These are phyloP conservation scores for Lepidurus couesii DNA, from an alignment of 1,140 invertebrate genomes.

Conservation along the genomic window DNA sequence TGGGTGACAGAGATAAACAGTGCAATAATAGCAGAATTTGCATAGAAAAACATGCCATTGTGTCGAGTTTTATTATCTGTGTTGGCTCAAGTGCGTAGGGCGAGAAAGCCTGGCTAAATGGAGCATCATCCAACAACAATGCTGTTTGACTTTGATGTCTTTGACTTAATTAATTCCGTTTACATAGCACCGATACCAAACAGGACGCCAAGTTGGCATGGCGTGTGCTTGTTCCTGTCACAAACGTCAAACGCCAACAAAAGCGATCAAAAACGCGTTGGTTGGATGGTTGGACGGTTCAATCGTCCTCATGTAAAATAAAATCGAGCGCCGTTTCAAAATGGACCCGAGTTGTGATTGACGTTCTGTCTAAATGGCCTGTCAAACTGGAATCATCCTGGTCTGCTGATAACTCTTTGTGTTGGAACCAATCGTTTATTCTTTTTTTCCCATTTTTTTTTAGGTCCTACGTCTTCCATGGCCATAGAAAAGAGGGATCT, in stretches of 20 bases:
- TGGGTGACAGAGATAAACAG: too few species aligned
- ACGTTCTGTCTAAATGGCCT: neutral
- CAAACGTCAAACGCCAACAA: neutral
- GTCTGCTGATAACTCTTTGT: neutral
- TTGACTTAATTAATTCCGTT: too few species aligned
- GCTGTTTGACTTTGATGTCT: too few species aligned
- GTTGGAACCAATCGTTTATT: neutral
- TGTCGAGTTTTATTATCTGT: too few species aligned
- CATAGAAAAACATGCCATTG: too few species aligned
- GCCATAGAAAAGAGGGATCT: neutral
- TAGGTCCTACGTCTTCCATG: neutral
- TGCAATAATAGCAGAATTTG: too few species aligned
- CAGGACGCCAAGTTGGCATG: neutral
- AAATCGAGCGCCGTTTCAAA: too few species aligned
- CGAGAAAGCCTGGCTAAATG: too few species aligned
- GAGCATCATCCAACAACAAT: too few species aligned
- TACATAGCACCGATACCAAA: neutral
- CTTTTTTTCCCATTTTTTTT: neutral
- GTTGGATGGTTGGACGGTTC: neutral
- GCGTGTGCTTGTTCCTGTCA: neutral
- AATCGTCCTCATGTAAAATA: neutral
- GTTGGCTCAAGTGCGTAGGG: too few species aligned
- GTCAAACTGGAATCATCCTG: conserved; percentile 9
- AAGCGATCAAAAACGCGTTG: neutral
- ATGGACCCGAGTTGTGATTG: neutral